Evolutionary conservation across 2,888 invertebrate species (phyloP), one percentile per base, ranked within the genome.

Genomic region (Pristionchus japonicus): DNA sequence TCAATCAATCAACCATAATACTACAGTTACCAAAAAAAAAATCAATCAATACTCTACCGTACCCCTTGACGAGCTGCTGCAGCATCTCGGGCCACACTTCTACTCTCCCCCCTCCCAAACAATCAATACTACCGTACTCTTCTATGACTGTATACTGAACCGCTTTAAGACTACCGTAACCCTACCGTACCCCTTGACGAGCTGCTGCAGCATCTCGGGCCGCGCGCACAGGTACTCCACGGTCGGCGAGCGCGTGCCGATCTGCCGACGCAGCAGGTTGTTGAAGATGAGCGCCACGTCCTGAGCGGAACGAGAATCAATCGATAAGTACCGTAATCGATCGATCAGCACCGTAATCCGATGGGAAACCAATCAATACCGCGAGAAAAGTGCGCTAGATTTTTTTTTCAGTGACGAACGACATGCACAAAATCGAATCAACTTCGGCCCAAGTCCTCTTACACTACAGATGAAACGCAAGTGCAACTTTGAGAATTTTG

Each of bases 261-360:
- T 99, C 96, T 99, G 99, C 94, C 99, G 96, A 94, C 99, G 96
- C 94, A 99, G 96, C 94, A 99, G 97, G 96, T 99, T 99, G 95
- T 99, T 99, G 96, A 99, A 99, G 93, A 99, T 98, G 95, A 98
- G 97, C 90, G 98, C 99, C 91, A 99, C 99, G 96, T 99, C 99
- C 95, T 90, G 67, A 82, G 86, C 3, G 74, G 43, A 77, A 31
- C n/a, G 61, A 20, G 7, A 13, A 49, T 15, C 49, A 49, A 49
- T 49, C 17, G n/a, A n/a, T n/a, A 43, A 43, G 11, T 43, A 43
- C 43, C 43, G 43, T 43, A 43, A 43, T 43, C 43, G n/a, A n/a
- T n/a, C n/a, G n/a, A n/a, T n/a, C n/a, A n/a, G n/a, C n/a, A n/a
- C n/a, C n/a, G n/a, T n/a, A n/a, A n/a, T n/a, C n/a, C n/a, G n/a